These are phyloP conservation scores for Rattus rattus DNA, from an alignment of 2,113 vertebrate species.

Conservation along the genomic window DNA sequence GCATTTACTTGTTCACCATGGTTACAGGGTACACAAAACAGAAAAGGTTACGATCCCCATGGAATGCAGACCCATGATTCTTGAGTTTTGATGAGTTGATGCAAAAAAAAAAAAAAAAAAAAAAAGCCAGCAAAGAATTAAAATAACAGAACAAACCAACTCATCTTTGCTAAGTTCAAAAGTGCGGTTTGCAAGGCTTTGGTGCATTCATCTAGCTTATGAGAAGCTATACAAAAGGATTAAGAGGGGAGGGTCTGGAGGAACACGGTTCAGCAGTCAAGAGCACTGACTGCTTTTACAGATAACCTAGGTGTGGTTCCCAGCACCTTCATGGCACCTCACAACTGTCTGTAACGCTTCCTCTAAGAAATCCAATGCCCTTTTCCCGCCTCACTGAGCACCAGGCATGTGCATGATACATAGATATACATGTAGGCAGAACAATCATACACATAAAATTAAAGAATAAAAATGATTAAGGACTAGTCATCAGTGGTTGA, in stretches of 20 bases:
- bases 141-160: slow-evolving; percentile 54
- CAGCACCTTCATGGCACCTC: not conserved
- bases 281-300: not conserved
- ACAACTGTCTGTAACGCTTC: not conserved
- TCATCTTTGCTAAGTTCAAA: slow-evolving; percentile 30
- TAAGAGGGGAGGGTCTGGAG: not conserved
- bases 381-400: not conserved
- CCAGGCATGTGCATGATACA: not conserved
- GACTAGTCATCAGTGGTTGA: slow-evolving; percentile 28
- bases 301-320: not conserved
- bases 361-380: not conserved
- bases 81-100: slow-evolving; percentile 37
- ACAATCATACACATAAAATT: not conserved
- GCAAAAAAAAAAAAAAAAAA: slow-evolving; percentile 46
- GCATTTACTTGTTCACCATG: slow-evolving; percentile 47
- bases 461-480: not conserved
- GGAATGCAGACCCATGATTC: slow-evolving; percentile 49
- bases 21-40: slow-evolving; percentile 61
- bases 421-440: not conserved
- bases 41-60: slow-evolving; percentile 42
- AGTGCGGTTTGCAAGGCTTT: slow-evolving; percentile 8
- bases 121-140: slow-evolving; percentile 43
- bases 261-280: not conserved
- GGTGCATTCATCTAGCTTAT: not conserved
- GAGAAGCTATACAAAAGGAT: slow-evolving; percentile 19